phyloP scores from a whole-genome alignment of 1,140 invertebrate genomes.

The Drosophila watanabei region DNA sequence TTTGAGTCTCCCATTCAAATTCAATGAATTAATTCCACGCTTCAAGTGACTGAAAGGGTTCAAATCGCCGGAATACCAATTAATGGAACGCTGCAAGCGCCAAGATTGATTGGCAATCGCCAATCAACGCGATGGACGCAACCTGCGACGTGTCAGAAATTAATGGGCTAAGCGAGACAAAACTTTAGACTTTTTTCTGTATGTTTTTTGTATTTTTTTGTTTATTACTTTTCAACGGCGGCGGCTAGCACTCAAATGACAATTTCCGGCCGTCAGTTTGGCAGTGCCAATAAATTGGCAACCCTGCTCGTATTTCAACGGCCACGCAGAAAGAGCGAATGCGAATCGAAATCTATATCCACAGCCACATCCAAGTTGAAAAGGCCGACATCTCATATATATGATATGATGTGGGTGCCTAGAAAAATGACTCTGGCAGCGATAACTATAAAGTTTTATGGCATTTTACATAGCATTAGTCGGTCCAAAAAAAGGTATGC shows the following conservation, averaged over 20 bases:
- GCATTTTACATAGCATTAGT: conserved; percentile 66
- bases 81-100: conserved; percentile 27
- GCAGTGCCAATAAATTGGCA: conserved; percentile 79
- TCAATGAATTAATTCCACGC: not conserved
- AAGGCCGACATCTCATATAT: conserved; percentile 18
- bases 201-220: not conserved
- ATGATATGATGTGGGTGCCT: conserved; percentile 61
- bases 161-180: conserved; percentile 64
- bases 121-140: conserved; percentile 41
- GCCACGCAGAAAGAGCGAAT: conserved; percentile 46
- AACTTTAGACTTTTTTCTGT: conserved; percentile 34
- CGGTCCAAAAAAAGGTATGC: conserved; percentile 47
- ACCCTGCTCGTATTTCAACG: conserved; percentile 79
- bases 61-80: conserved; percentile 34
- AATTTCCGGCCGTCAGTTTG: conserved; percentile 80
- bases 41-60: conserved; percentile 22
- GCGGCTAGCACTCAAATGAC: conserved; percentile 70
- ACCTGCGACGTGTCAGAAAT: conserved; percentile 75
- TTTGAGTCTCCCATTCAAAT: not conserved
- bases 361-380: conserved; percentile 26
- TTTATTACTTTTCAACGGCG: conserved; percentile 21
- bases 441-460: conserved; percentile 65
- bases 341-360: conserved; percentile 37
- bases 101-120: conserved; percentile 43
- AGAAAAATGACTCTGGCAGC: conserved; percentile 70